phyloP scores from a whole-genome alignment of 2,888 invertebrate species.

The Eupithecia tripunctaria region DNA sequence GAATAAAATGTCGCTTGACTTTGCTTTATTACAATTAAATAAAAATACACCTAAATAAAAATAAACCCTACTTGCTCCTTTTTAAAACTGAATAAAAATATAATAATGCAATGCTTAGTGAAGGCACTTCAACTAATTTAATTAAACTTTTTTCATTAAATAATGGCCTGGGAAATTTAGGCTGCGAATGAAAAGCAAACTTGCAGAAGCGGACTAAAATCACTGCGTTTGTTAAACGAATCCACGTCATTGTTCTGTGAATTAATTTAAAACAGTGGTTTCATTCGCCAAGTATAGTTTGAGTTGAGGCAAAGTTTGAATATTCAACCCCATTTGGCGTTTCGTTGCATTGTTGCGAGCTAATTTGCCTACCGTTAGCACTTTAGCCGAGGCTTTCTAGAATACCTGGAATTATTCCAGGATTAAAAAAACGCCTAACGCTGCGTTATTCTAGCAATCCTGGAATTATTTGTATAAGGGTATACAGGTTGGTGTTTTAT shows the following conservation, averaged over 20 bases:
- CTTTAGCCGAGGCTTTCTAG: background rate
- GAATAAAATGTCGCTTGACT: background rate
- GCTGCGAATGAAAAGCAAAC: constrained; percentile 20
- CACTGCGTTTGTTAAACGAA: constrained; percentile 26
- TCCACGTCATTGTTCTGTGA: constrained; percentile 20
- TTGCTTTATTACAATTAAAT: background rate
- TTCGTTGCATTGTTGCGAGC: constrained; percentile 37
- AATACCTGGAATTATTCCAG: background rate
- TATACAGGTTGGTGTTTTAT: background rate
- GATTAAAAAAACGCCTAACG: too few relatives aligned
- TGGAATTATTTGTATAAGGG: too few relatives aligned
- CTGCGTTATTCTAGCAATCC: too few relatives aligned
- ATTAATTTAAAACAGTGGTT: constrained; percentile 36
- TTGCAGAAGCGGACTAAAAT: constrained; percentile 25
- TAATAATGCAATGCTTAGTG: background rate
- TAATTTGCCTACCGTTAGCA: constrained; percentile 10
- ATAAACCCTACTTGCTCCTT: background rate
- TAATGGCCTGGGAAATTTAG: background rate
- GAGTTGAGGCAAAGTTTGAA: constrained; percentile 47
- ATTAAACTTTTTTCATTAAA: constrained; percentile 7
- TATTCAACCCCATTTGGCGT: constrained; percentile 39
- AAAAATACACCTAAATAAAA: too few relatives aligned
- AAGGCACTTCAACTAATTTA: constrained; percentile 1
- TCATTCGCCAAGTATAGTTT: constrained; percentile 37
- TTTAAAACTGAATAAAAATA: background rate